These are phyloP conservation scores for Drosophila bocki DNA, from an alignment of 1,140 invertebrate genomes.

Conservation along the genomic window DNA sequence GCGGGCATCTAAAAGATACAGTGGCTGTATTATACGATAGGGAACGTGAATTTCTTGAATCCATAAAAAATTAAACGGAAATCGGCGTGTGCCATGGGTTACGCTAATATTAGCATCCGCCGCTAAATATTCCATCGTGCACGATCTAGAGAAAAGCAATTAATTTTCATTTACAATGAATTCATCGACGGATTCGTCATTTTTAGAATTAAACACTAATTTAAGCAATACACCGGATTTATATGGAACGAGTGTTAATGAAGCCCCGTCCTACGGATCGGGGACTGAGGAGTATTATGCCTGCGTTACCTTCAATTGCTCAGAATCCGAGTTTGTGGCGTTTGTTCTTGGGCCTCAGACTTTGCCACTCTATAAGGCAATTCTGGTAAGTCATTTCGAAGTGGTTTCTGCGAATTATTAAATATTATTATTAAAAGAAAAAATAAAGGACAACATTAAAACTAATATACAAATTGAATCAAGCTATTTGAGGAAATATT, in stretches of 20 bases:
- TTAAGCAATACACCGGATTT: conserved; percentile 20
- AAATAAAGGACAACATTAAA: too few species aligned
- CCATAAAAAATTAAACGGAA: conserved; percentile 30
- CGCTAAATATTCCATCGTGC: conserved; percentile 1
- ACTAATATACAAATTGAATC: too few species aligned
- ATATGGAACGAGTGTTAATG: conserved; percentile 19
- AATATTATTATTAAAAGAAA: background rate
- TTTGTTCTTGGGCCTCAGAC: conserved; percentile 86
- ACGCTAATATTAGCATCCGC: conserved; percentile 7
- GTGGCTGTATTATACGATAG: conserved; percentile 62
- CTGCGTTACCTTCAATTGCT: conserved; percentile 86
- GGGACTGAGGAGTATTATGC: conserved; percentile 48
- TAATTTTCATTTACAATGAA: conserved; percentile 12
- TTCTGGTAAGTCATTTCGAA: conserved; percentile 68
- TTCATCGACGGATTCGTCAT: conserved; percentile 6
- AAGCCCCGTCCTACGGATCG: conserved; percentile 1
- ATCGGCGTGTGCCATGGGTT: conserved; percentile 36
- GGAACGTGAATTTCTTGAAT: conserved; percentile 26
- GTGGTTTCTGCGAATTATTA: too few species aligned
- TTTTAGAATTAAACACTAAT: conserved; percentile 8
- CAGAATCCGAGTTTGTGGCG: conserved; percentile 86
- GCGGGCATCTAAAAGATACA: conserved; percentile 76
- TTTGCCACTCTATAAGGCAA: conserved; percentile 85
- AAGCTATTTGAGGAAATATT: background rate
- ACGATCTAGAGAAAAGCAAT: background rate